Evolutionary conservation across 2,888 invertebrate genomes (phyloP), one percentile per base, ranked within the genome.

Genomic region (Campoletis raptor): DNA sequence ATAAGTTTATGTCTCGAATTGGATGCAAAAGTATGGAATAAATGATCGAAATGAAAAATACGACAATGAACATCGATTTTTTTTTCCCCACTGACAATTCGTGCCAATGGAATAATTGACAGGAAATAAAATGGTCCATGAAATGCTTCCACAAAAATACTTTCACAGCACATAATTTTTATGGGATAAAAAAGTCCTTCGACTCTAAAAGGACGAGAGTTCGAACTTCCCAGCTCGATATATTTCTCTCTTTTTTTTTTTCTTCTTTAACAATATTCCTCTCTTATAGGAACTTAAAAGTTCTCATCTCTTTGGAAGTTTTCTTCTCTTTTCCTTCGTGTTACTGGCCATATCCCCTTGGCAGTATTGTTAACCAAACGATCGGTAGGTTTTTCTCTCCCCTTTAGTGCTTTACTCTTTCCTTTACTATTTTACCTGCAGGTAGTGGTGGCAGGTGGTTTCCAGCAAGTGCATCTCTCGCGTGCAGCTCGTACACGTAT

Each of bases 371-470:
- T 54, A 72, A 85, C 40, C 40, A 54, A 42, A 76, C 80, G 12
- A 52, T 48, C 64, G n/a, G 66, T 54, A 52, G 36, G 52, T 48
- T 78, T 74, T 76, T 72, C 40, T 24, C 66, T 76, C 66, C 45
- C 70, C 12, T 69, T 86, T 82, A 82, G 85, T 88, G n/a, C 66
- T 66, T 9, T 6, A 12, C n/a, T 37, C 67, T 37, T 21, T 15
- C 40, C 37, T 67, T 40, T 21, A 61, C 30, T 30, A 74, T 87
- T 89, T 87, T 78, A 85, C 83, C 72, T 67, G 64, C 42, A 67
- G 67, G 9, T 12, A 40, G 10, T n/a, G 5, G 80, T 70, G 83
- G 88, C 77, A 83, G 80, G 87, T 87, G 82, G 78, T 61, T n/a
- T 36, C 12, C 40, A 37, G 2, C 37, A 66, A 10, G 45, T 70